Evolutionary conservation across 2,113 vertebrate species (phyloP), one percentile per base, ranked within the genome.

Genomic region (pig (Sus scrofa)): DNA sequence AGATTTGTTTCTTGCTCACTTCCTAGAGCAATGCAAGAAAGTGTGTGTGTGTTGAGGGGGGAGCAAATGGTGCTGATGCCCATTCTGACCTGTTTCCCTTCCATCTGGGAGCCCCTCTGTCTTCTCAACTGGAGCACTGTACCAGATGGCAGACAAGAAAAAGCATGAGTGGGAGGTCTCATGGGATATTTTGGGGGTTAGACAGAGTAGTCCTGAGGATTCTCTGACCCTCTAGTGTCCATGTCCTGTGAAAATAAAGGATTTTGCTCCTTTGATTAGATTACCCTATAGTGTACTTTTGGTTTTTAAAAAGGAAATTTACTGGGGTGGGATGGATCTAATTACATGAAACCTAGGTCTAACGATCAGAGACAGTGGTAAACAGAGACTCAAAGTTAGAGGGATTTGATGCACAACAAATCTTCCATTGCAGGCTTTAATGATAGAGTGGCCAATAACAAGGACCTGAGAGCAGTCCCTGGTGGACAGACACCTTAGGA

Each of bases 1-100:
- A 78, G 9, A 22, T 54, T 91, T 77, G 50, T 22, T 67, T 84
- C 75, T 84, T 97, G 20, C 44, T 91, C 7, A 26, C 22, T 83
- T 62, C 39, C 32, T 7, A 78, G 77, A 37, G 37, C 24, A 52
- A 34, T 65, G 44, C 2, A 27, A 84, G 19, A 50, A n/a, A 19
- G 13, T 27, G 3, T 65, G 3, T 18, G 2, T 27, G 3, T 65
- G 2, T 22, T 1, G 3, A 6, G 2, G 50, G 30, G 22, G 11
- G 44, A 26, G 24, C 44, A 44, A n/a, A 15, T 37, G 22, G 10
- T 68, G 27, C n/a, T 10, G 19, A 86, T 56, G 10, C 32, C 89
- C 16, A 68, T 73, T 74, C 27, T 19, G 30, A 65, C 15, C 44
- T 89, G 32, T 19, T 6, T 8, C 32, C 34, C 22, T 89, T 81